Conservation (phyloP, 2,797 vertebrate species). For the Vipera latastei region DNA sequence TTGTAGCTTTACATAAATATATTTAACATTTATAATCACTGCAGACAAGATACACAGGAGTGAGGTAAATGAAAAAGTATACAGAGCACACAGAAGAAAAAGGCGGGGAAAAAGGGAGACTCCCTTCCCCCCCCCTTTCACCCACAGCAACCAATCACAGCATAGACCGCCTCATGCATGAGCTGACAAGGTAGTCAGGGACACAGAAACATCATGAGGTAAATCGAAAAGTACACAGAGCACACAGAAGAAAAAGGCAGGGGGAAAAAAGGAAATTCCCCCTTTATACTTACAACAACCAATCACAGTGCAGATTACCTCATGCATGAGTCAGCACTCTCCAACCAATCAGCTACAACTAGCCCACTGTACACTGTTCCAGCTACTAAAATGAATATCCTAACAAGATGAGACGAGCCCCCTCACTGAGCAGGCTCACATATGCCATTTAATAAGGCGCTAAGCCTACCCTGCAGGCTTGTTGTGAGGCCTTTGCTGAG, state of each 20-base stretch:
- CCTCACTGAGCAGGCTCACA: background rate
- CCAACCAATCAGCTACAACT: background rate
- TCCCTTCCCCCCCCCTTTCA: background rate
- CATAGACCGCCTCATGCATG: background rate
- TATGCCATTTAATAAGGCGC: background rate
- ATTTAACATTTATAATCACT: background rate
- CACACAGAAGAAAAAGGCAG: background rate
- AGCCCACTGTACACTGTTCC: background rate
- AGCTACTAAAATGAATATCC: background rate
- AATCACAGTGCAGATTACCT: background rate
- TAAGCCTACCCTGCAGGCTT: background rate
- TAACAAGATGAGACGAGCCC: background rate
- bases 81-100: background rate
- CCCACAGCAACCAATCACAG: background rate
- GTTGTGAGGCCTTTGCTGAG: background rate
- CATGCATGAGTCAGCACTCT: background rate
- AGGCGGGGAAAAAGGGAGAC: background rate
- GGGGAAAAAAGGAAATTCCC: background rate
- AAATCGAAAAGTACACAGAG: background rate
- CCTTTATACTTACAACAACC: background rate
- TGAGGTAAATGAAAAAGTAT: background rate
- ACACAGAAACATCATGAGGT: background rate
- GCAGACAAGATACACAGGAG: background rate
- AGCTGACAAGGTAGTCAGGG: background rate
- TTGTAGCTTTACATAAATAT: background rate